Evolutionary conservation across 2,888 invertebrate genomes (phyloP).

Genomic region (Bursaphelenchus okinawaensis): DNA sequence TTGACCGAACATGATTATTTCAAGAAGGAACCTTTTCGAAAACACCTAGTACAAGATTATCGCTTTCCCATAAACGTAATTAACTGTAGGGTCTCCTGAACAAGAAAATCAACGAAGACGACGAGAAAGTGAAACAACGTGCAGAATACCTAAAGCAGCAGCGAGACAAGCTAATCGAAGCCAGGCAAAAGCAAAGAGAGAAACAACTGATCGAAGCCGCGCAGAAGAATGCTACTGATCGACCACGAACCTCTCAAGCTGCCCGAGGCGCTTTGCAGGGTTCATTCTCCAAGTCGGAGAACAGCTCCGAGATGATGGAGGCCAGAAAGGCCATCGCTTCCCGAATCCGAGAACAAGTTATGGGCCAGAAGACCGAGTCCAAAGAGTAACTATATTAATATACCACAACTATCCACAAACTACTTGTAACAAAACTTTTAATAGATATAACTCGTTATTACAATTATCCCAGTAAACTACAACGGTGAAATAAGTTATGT

Average conservation of each 20-base stretch:
- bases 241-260: slow-evolving; percentile 17
- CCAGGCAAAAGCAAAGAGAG: slow-evolving; percentile 82
- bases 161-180: slow-evolving; percentile 79
- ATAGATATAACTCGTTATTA: too few relatives aligned
- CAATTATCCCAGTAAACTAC: too few relatives aligned
- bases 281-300: background rate
- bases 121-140: slow-evolving; percentile 58
- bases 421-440: too few relatives aligned
- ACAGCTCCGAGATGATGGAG: slow-evolving; percentile 19
- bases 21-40: too few relatives aligned
- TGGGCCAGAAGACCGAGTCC: slow-evolving; percentile 2
- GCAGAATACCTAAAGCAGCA: slow-evolving; percentile 81
- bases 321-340: slow-evolving; percentile 24
- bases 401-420: too few relatives aligned
- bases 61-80: too few relatives aligned
- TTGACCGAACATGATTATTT: background rate
- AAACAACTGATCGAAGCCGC: slow-evolving; percentile 58
- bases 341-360: slow-evolving; percentile 8
- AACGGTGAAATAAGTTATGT: too few relatives aligned
- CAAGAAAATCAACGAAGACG: background rate
- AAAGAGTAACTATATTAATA: too few relatives aligned
- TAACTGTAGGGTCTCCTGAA: background rate
- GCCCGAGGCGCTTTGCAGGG: slow-evolving; percentile 13
- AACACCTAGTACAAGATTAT: too few relatives aligned
- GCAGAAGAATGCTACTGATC: slow-evolving; percentile 14